Evolutionary conservation across 37 sponge, comb jelly and placozoan genomes (phyloP).

Genomic region (Geodia barretti): DNA sequence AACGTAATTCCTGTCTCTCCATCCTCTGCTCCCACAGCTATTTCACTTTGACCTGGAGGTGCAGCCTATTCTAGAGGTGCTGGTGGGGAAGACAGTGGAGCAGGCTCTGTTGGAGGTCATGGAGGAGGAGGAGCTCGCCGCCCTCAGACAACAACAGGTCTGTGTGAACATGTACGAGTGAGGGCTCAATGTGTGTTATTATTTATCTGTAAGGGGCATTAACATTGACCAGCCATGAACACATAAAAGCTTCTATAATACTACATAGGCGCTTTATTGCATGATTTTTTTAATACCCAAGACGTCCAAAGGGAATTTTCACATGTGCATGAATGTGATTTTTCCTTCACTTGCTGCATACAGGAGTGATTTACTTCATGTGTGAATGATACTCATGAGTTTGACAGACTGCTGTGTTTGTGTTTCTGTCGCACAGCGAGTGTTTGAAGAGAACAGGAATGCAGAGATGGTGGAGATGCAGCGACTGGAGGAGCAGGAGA

Average conservation of each 20-base stretch:
- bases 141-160: constrained; percentile 88
- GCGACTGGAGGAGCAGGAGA: constrained; percentile 96
- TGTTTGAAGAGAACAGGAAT: constrained; percentile 94
- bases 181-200: background rate
- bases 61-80: constrained; percentile 93
- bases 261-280: background rate
- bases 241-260: background rate
- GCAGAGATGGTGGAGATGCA: constrained; percentile 98
- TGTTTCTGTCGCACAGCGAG: no score
- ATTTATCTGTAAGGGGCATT: background rate
- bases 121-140: constrained; percentile 98
- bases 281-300: no score
- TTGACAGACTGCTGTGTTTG: no score
- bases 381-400: no score
- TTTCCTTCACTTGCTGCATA: no score
- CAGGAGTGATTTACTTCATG: no score
- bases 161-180: background rate
- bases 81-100: constrained; percentile 99
- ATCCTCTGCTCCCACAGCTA: constrained; percentile 65
- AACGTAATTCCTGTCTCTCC: background rate
- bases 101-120: constrained; percentile 98
- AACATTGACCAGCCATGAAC: background rate
- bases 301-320: background rate
- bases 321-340: background rate
- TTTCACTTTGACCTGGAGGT: constrained; percentile 98